Evolutionary conservation across 2,113 vertebrate species (phyloP).

Genomic region (Fregetta grallaria): DNA sequence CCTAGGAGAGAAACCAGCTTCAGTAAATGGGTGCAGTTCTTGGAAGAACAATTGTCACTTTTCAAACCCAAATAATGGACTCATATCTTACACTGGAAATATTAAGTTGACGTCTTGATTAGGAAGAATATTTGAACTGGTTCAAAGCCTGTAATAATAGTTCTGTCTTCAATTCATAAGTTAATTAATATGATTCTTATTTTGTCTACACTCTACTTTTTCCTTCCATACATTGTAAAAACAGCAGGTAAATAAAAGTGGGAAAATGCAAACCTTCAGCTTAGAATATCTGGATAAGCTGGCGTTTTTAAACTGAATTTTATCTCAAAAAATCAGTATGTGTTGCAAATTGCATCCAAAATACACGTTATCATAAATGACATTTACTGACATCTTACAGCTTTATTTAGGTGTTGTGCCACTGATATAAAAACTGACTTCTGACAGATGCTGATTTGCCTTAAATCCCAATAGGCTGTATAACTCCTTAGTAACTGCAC

Average conservation of each 20-base stretch:
- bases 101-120: background rate
- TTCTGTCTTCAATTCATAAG: background rate
- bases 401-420: background rate
- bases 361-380: background rate
- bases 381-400: background rate
- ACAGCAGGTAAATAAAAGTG: background rate
- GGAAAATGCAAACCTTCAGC: background rate
- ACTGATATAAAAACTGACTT: background rate
- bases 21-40: background rate
- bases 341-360: background rate
- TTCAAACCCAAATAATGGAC: background rate
- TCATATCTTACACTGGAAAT: background rate
- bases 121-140: background rate
- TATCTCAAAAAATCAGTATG: background rate
- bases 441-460: background rate
- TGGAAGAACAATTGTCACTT: background rate
- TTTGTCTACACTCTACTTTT: background rate
- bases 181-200: background rate
- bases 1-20: background rate
- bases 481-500: background rate
- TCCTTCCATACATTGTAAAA: background rate
- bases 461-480: background rate
- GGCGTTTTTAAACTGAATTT: background rate
- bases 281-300: background rate
- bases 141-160: background rate